Base-by-base conservation (phyloP, 2,888 invertebrate genomes). In the Argynnis bischoffii region DNA sequence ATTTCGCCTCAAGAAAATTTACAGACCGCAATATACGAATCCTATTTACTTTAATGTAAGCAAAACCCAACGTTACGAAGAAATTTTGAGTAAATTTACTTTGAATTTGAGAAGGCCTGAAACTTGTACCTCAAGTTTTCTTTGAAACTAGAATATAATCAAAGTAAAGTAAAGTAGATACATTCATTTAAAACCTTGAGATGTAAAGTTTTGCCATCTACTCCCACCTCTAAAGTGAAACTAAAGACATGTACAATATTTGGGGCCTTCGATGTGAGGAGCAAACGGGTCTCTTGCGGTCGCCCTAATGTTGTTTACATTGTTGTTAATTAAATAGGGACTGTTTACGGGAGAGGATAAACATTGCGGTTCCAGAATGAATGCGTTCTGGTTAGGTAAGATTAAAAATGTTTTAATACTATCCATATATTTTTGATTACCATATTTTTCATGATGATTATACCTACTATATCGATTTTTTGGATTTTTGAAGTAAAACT, bases 271-370 rank as follows among this genome's bases (percentile, higher is more conserved):
- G 31, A 59, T 59, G 65, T 16, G 46, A 54, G 47, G 46, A 35
- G 11, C 11, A 41, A 41, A 63, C 41, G 50, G 65, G 54, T 59
- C 65, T 65, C 65, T 81, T 86, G 86, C 78, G 86, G 86, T 76
- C 73, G 72, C 77, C 78, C 79, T 86, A 84, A 87, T 87, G 84
- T 83, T 87, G 84, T 85, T 87, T 87, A 86, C 85, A 82, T 79
- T 81, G 81, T 77, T 81, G 81, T 82, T 85, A 83, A 85, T 85
- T 86, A 83, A 85, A 85, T 81, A 76, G 76, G 78, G 82, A 77
- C 79, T 77, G 77, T 72, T 69, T 64, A 59, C 54, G 64, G 55
- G 16, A 63, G 55, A 64, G 60, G 55, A 63, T 60, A 59, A 68
- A 70, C 64, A 63, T 59, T 66, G 56, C 14, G 66, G 55, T 54